Evolutionary conservation across 2,113 vertebrate species (phyloP), one percentile per base, ranked within the genome.

Genomic region (Rhagologus leucostigma): DNA sequence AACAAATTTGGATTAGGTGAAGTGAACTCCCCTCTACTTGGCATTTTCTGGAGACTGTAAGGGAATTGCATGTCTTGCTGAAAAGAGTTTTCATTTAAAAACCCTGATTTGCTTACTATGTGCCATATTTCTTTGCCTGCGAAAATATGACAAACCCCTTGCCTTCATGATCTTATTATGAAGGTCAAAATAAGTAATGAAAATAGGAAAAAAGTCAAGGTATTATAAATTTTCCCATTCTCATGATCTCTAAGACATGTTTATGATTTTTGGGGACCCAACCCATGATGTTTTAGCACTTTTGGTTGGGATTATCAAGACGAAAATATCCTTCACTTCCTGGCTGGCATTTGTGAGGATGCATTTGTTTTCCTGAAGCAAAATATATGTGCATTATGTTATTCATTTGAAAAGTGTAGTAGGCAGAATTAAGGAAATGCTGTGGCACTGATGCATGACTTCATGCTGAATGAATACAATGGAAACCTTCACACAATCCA

Each of bases 101-200:
- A 33, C 55, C 8, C 50, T 55, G 46, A 76, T 60, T 95, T 77
- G 11, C 24, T 93, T 94, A 83, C 93, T 90, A 70, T 33, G 22
- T 60, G 60, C 16, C 52, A 55, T 60, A 39, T 92, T 95, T 90
- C 39, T 37, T 77, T 63, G 20, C 52, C 64, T 88, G 35, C 5
- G 92, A 77, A 90, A 73, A 60, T 65, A 82, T 55, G n/a, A 83
- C 55, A 82, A 42, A 12, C 10, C 4, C 15, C 9, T 74, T 80
- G 23, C 39, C 63, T 80, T 68, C 59, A 80, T 55, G 81, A 62
- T 79, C 39, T 70, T 80, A 86, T 22, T 67, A 67, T 67, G 59
- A 80, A 91, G 79, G 79, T 80, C 67, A 96, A 81, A 93, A 83
- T 62, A 91, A 93, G 60, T 87, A 89, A 91, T 60, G 37, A 56